phyloP scores from a whole-genome alignment of 2,888 invertebrate species.

The Heliconius ismenius region DNA sequence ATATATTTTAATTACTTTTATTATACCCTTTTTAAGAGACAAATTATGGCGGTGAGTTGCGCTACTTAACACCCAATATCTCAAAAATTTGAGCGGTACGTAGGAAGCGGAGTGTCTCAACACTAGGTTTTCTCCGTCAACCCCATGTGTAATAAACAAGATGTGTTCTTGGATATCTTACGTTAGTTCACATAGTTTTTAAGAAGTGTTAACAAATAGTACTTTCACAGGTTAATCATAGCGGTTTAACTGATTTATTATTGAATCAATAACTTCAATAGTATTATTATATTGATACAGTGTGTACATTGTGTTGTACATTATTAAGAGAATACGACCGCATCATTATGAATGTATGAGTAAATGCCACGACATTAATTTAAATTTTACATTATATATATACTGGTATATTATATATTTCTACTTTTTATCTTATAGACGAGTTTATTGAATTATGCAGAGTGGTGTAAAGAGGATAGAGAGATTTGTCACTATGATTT shows the following conservation, averaged over 20 bases:
- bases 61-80: too few species aligned
- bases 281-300: slow-evolving; percentile 11
- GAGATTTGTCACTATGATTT: too few species aligned
- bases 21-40: too few species aligned
- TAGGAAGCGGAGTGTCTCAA: neutral
- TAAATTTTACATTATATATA: neutral
- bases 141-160: neutral
- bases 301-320: slow-evolving; percentile 3
- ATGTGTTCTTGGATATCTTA: neutral
- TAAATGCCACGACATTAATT: slow-evolving; percentile 1
- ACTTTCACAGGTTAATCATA: neutral
- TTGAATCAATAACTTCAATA: slow-evolving; percentile 28
- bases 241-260: slow-evolving; percentile 29
- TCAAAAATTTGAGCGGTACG: too few species aligned
- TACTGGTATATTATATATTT: neutral
- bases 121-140: neutral
- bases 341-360: slow-evolving; percentile 13
- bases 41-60: too few species aligned
- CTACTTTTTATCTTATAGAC: neutral
- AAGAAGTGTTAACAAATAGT: neutral
- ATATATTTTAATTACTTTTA: too few species aligned
- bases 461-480: too few species aligned
- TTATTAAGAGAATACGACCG: slow-evolving; percentile 27
- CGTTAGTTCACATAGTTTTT: neutral
- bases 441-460: neutral